phyloP scores from a whole-genome alignment of 2,113 vertebrate species.

The Beaufortia kweichowensis region DNA sequence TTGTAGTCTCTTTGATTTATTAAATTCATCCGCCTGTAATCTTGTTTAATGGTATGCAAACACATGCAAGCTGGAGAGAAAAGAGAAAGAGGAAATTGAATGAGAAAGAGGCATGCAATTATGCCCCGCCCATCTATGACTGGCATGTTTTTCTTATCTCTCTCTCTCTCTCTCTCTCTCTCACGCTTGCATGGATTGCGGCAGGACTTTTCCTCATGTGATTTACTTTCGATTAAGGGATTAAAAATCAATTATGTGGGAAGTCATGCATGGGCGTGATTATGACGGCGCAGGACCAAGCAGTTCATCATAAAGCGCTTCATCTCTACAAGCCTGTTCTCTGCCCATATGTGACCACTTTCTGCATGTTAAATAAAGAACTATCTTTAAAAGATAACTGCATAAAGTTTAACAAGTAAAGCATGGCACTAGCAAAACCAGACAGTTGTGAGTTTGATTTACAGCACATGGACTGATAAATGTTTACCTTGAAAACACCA shows the following conservation, averaged over 20 bases:
- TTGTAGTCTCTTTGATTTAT: slow-evolving; percentile 33
- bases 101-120: not conserved
- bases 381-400: too few species aligned
- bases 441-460: too few species aligned
- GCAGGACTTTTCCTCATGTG: slow-evolving; percentile 67
- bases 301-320: slow-evolving; percentile 77
- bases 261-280: slow-evolving; percentile 78
- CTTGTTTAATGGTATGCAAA: slow-evolving; percentile 40
- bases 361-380: not conserved
- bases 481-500: too few species aligned
- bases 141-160: slow-evolving; percentile 17
- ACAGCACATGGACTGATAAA: too few species aligned
- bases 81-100: not conserved
- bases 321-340: slow-evolving; percentile 65
- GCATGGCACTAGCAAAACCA: too few species aligned
- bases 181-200: slow-evolving; percentile 45
- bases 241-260: slow-evolving; percentile 83
- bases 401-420: too few species aligned
- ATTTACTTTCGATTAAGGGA: slow-evolving; percentile 82
- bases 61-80: not conserved
- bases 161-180: slow-evolving; percentile 45
- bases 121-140: not conserved
- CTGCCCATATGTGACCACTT: not conserved
- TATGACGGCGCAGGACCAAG: slow-evolving; percentile 71
- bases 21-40: slow-evolving; percentile 41